A percentile compares a stretch with the other conserved stretches of the same genome.
Evolutionary conservation across 2,888 invertebrate species (phyloP).

Genomic region (Meiosimyza platycephala): DNA sequence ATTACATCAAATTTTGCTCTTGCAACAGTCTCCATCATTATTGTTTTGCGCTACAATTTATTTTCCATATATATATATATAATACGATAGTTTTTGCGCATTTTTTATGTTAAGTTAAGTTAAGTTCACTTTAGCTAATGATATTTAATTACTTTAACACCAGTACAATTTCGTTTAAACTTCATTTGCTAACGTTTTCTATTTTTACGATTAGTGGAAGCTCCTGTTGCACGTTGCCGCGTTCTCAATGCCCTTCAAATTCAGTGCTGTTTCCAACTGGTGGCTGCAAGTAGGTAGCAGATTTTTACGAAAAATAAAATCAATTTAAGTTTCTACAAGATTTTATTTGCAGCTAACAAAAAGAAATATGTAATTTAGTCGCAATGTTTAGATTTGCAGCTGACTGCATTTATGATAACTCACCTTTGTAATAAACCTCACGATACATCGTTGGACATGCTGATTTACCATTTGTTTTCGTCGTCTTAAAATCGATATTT

Average conservation of each 20-base stretch:
- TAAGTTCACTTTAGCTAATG: too few species aligned
- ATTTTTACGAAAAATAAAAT: constrained; percentile 8
- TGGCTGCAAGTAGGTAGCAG: constrained; percentile 71
- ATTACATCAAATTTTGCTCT: background rate
- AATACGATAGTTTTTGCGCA: too few species aligned
- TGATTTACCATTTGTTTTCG: constrained; percentile 81
- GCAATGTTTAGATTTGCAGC: background rate
- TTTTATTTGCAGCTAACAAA: background rate
- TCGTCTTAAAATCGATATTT: constrained; percentile 93
- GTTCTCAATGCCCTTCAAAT: constrained; percentile 38
- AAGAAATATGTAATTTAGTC: background rate
- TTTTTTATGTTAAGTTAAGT: too few species aligned
- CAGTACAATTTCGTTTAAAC: constrained; percentile 34
- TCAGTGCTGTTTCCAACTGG: constrained; percentile 88
- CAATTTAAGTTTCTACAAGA: background rate
- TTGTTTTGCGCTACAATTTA: too few species aligned
- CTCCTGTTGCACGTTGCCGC: constrained; percentile 61
- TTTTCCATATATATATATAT: too few species aligned
- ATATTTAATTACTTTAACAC: constrained; percentile 11
- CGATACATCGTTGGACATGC: constrained; percentile 93
- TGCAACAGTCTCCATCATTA: too few species aligned
- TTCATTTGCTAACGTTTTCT: constrained; percentile 20
- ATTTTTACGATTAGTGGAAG: constrained; percentile 60
- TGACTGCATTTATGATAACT: constrained; percentile 38
- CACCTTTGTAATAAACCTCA: constrained; percentile 92